Evolutionary conservation across 2,888 invertebrate genomes (phyloP), one percentile per base, ranked within the genome.

Genomic region (Cybosia mesomella): DNA sequence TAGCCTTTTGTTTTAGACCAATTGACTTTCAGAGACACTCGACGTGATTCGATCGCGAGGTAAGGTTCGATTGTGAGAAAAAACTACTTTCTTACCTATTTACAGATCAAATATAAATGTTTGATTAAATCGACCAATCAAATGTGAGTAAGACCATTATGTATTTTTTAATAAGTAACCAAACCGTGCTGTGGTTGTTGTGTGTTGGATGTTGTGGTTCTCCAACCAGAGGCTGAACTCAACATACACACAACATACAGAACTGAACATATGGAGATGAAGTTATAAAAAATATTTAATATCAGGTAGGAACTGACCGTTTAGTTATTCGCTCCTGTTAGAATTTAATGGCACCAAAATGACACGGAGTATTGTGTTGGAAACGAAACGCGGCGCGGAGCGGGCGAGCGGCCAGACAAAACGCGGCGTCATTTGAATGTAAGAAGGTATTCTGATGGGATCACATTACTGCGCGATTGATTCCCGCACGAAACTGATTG

Each of bases 401-500:
- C 43, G 43, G 28, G 55, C 24, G 55, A 22, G 54, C 22, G 54
- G 54, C 24, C 63, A 66, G 59, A 67, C 65, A 22, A 54, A 22
- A 5, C 60, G 60, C 68, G 67, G 63, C 54, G 60, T 76, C 74
- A 79, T 82, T 83, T 74, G 69, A 71, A 71, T 73, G 72, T 68
- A 68, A 71, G 67, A n/a, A 66, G 63, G 58, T 81, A 82, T 81
- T 84, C 69, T 79, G 82, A 83, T 82, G 72, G 76, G 71, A 70
- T 68, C 66, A 73, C 77, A 80, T 83, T 79, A 81, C 77, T 73
- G 62, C 65, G 68, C 66, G 75, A 81, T 73, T 73, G 76, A 73
- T 68, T 70, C 70, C 58, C 63, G 73, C 76, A 69, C 76, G 70
- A 69, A 68, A 71, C 81, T 70, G 66, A 73, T 72, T 67, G 71